Conservation (phyloP, 2,113 vertebrate genomes). For the Aptenodytes patagonicus region DNA sequence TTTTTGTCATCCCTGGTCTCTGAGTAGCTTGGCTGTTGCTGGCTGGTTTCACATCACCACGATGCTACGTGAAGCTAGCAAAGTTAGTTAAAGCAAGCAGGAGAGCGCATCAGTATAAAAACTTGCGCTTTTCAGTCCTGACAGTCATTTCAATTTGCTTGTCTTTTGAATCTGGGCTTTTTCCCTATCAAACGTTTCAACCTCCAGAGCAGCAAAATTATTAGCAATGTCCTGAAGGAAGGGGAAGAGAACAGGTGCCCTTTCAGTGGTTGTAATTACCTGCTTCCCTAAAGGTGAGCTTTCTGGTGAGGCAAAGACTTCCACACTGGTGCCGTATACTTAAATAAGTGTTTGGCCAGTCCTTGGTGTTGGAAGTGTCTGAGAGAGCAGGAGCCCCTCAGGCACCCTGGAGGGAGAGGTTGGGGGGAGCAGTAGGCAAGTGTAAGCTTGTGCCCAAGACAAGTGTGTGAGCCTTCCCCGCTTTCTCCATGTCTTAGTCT, state of each 20-base stretch:
- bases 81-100: neutral
- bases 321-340: neutral
- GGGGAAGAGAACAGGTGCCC: neutral
- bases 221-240: neutral
- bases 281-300: neutral
- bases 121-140: neutral
- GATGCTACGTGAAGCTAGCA: neutral
- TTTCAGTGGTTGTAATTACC: neutral
- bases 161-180: neutral
- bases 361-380: neutral
- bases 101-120: neutral
- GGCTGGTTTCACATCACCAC: fast-evolving
- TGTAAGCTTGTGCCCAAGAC: neutral
- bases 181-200: neutral
- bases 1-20: neutral
- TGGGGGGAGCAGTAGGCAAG: neutral
- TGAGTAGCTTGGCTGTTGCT: neutral
- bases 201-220: neutral
- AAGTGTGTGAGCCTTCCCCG: neutral
- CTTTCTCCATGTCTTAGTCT: neutral
- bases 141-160: neutral
- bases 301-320: neutral
- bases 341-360: neutral
- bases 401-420: neutral
- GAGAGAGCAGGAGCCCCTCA: neutral